Conservation (phyloP, 2,888 invertebrate genomes). For the Drosophila dives region DNA sequence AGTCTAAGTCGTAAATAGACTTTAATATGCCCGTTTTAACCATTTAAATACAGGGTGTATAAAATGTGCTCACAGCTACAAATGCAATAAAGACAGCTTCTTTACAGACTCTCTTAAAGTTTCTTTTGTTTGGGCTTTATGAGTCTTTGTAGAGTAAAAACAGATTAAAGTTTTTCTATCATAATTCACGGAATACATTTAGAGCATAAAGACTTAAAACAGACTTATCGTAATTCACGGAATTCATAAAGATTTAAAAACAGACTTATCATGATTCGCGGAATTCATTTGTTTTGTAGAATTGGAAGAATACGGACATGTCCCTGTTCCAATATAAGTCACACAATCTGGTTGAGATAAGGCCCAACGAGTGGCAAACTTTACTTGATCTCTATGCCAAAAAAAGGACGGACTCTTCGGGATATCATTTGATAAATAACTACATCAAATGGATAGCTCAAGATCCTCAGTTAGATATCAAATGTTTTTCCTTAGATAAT, state of each 20-base stretch:
- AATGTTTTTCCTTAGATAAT: conserved; percentile 73
- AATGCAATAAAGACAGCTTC: neutral
- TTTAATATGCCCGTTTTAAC: no score
- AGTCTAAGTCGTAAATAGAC: no score
- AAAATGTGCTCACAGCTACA: neutral
- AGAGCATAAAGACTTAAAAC: neutral
- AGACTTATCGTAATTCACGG: neutral
- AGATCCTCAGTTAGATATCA: conserved; percentile 43
- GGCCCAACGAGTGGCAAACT: conserved; percentile 43
- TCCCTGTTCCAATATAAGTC: neutral
- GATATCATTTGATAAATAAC: conserved; percentile 67
- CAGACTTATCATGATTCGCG: neutral
- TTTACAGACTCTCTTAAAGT: neutral
- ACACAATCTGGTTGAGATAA: conserved; percentile 48
- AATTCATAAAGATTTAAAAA: neutral
- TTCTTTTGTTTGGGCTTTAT: neutral
- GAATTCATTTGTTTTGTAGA: conserved; percentile 4
- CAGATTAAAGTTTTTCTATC: neutral
- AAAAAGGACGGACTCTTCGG: conserved; percentile 42
- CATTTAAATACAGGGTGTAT: neutral
- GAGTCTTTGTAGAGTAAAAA: neutral
- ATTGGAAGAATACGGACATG: conserved; percentile 1
- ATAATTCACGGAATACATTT: neutral
- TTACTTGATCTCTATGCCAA: conserved; percentile 44
- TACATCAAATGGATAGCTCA: conserved; percentile 71